These are phyloP conservation scores for Synergus umbraculus DNA, from an alignment of 2,888 invertebrate genomes.

Conservation along the genomic window DNA sequence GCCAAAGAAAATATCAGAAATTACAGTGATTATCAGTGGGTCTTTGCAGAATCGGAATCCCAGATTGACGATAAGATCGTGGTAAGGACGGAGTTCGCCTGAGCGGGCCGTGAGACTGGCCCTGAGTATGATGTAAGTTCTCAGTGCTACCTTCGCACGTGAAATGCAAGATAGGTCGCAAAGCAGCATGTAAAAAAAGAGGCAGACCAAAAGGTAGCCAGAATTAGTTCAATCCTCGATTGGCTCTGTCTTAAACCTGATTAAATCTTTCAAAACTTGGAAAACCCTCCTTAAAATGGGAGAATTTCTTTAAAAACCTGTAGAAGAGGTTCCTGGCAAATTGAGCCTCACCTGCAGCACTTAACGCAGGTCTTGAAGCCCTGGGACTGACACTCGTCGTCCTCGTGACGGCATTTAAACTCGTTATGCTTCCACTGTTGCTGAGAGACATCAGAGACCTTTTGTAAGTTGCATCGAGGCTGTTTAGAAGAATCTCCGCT, in stretches of 20 bases:
- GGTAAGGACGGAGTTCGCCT: slow-evolving; percentile 81
- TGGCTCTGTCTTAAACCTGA: slow-evolving; percentile 2
- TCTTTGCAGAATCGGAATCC: slow-evolving; percentile 80
- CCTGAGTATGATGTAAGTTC: slow-evolving; percentile 78
- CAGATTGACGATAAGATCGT: slow-evolving; percentile 81
- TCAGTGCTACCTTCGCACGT: slow-evolving; percentile 80
- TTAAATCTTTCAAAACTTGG: background rate
- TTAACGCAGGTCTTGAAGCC: slow-evolving; percentile 74
- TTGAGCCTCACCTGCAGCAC: slow-evolving; percentile 77
- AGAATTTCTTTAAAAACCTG: background rate
- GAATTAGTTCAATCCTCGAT: slow-evolving; percentile 34
- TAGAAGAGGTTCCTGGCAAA: background rate
- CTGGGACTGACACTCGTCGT: slow-evolving; percentile 76
- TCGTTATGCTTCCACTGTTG: slow-evolving; percentile 80
- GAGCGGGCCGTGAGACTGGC: slow-evolving; percentile 77
- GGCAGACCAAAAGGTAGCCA: slow-evolving; percentile 39
- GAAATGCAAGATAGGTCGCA: slow-evolving; percentile 66
- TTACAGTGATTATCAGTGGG: slow-evolving; percentile 76
- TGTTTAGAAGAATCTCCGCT: slow-evolving; percentile 89
- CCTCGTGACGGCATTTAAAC: slow-evolving; percentile 77
- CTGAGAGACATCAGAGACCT: slow-evolving; percentile 82
- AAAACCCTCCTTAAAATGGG: background rate
- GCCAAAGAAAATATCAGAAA: slow-evolving; percentile 52
- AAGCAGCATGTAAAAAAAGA: slow-evolving; percentile 74
- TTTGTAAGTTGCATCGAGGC: slow-evolving; percentile 88